Base-by-base conservation (phyloP, 1,140 invertebrate species). In the Hirudo medicinalis region DNA sequence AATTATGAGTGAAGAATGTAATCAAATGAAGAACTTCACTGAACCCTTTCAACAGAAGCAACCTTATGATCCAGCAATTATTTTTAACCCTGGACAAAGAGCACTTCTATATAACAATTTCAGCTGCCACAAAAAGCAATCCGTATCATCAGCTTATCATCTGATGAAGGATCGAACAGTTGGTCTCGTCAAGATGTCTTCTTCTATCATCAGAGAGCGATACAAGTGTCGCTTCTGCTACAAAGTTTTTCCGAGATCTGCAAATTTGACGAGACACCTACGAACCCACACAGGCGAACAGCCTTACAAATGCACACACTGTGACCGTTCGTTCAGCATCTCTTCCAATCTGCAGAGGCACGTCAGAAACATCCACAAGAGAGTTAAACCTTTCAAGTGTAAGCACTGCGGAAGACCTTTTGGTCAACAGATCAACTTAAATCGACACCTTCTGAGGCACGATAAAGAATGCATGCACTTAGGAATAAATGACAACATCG, bases 311-410 rank as follows among this genome's bases (percentile, higher is more conserved):
- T 98, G 95, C 83, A 91, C 94, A 78, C 96, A 95, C 81, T 99
- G 96, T 82, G 94, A 98, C 78, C 85, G 95, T 9, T 94, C 91
- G 0, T 99, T 99, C 81, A 96, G 92, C 71, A 99, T 99, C 73
- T 97, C 94, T 0, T 97, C 93, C 17, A 99, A 99, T 80, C 85
- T 99, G 29, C 96, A 99, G 82, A 86, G 96, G 20, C 96, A 99
- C 82, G 94, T 99, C 4, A 85, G 96, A 57, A 99, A 99, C 79
- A 99, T 99, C 76, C 96, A 63, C 20, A 63, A 32, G 29, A 3
- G 57, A 63, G 57, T 25, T 13, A 63, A 63, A 63, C 57, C 29
- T 8, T 32, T 25, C 67, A 32, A 49, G 36, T 88, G 87, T 76
- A 81, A 79, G 49, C 78, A 95, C 27, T 96, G 94, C 81, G 92